These are phyloP conservation scores for Apamea sordens DNA, from an alignment of 2,888 invertebrate genomes.

Conservation along the genomic window DNA sequence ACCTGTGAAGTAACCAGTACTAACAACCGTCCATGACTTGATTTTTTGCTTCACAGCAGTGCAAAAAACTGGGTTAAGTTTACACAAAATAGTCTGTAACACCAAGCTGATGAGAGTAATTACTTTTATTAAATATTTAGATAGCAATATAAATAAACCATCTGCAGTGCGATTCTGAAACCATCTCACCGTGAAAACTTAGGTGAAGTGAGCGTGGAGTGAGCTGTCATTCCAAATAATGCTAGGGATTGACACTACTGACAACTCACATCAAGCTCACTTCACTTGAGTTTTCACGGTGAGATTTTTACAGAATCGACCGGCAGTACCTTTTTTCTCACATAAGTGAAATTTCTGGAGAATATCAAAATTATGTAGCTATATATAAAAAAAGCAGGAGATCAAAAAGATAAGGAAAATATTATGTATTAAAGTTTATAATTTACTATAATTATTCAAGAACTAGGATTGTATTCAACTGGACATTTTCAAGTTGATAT, in stretches of 20 bases:
- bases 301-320: too few relatives aligned
- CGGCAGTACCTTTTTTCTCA: not conserved
- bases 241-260: too few relatives aligned
- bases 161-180: too few relatives aligned
- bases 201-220: too few relatives aligned
- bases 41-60: conserved; percentile 7
- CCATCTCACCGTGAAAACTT: too few relatives aligned
- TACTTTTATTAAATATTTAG: conserved; percentile 17
- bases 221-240: too few relatives aligned
- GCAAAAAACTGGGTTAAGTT: conserved; percentile 49
- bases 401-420: not conserved
- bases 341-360: not conserved
- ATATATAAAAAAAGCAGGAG: too few relatives aligned
- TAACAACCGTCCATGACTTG: conserved; percentile 28
- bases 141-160: conserved; percentile 1
- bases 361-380: not conserved
- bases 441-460: not conserved
- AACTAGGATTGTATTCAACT: not conserved
- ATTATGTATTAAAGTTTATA: not conserved
- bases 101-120: not conserved
- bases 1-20: conserved; percentile 23
- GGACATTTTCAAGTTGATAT: not conserved
- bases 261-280: too few relatives aligned
- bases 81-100: not conserved
- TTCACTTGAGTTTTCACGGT: too few relatives aligned